Evolutionary conservation across 2,113 vertebrate species (phyloP).

Genomic region (Marcusenius ussheri): DNA sequence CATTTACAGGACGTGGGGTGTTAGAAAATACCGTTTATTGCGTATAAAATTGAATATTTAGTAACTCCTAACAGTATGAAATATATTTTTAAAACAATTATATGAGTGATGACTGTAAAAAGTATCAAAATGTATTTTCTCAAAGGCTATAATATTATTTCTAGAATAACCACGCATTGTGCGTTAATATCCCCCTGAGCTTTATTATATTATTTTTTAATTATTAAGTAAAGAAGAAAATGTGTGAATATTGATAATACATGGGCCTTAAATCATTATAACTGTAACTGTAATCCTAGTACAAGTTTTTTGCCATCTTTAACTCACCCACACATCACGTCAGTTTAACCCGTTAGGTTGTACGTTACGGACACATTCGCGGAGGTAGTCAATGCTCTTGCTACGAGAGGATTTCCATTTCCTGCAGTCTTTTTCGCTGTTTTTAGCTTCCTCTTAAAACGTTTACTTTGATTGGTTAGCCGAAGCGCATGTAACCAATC

Average conservation of each 20-base stretch:
- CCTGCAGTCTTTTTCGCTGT: slow-evolving; percentile 23
- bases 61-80: not conserved
- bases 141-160: not conserved
- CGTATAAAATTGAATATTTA: not conserved
- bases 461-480: slow-evolving; percentile 63
- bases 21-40: not conserved
- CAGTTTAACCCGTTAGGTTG: not conserved
- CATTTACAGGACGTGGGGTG: not conserved
- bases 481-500: slow-evolving; percentile 67
- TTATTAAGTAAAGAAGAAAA: not conserved
- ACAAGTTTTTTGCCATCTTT: not conserved
- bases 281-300: not conserved
- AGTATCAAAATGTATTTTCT: not conserved
- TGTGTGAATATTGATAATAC: not conserved
- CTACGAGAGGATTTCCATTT: slow-evolving; percentile 21
- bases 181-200: not conserved
- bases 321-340: not conserved
- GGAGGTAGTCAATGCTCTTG: not conserved
- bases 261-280: not conserved
- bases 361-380: not conserved
- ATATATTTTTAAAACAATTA: not conserved
- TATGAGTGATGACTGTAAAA: not conserved
- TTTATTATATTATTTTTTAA: not conserved
- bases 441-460: slow-evolving; percentile 40
- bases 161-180: not conserved